phyloP scores from a whole-genome alignment of 2,113 vertebrate species.

The Natator depressus region DNA sequence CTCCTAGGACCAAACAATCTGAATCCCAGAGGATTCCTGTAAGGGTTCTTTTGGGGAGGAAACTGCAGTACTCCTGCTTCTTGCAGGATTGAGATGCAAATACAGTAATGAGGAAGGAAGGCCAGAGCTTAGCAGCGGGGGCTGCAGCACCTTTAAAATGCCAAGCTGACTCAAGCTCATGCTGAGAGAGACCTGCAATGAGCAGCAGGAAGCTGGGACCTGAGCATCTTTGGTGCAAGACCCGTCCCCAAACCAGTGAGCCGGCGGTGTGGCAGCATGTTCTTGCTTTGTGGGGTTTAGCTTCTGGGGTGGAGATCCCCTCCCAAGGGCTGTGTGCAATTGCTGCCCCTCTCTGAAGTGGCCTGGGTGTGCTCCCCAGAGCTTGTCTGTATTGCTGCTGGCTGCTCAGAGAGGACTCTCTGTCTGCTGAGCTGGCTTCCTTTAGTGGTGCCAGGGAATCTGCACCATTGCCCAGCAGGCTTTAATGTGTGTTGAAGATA shows the following conservation, averaged over 20 bases:
- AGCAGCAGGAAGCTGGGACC: neutral
- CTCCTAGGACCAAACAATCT: neutral
- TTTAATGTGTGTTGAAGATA: neutral
- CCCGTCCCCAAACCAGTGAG: no score
- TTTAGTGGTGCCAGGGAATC: neutral
- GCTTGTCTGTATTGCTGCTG: neutral
- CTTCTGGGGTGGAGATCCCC: neutral
- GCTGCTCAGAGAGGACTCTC: neutral
- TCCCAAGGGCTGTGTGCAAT: neutral
- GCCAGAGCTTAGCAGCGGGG: no score
- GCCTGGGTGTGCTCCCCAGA: accelerated
- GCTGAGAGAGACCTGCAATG: neutral
- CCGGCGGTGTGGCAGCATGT: no score
- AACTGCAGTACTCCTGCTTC: neutral
- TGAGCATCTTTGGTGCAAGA: no score
- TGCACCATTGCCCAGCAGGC: neutral
- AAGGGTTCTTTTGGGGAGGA: neutral
- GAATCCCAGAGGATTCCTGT: neutral
- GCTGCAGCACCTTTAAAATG: neutral
- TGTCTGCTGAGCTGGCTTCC: neutral
- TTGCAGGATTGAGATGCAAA: neutral
- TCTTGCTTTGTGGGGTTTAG: neutral
- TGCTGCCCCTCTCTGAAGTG: accelerated
- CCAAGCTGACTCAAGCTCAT: neutral
- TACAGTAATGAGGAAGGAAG: neutral